These are phyloP conservation scores for Crenichthys baileyi DNA, from an alignment of 2,797 vertebrate species.

Conservation along the genomic window DNA sequence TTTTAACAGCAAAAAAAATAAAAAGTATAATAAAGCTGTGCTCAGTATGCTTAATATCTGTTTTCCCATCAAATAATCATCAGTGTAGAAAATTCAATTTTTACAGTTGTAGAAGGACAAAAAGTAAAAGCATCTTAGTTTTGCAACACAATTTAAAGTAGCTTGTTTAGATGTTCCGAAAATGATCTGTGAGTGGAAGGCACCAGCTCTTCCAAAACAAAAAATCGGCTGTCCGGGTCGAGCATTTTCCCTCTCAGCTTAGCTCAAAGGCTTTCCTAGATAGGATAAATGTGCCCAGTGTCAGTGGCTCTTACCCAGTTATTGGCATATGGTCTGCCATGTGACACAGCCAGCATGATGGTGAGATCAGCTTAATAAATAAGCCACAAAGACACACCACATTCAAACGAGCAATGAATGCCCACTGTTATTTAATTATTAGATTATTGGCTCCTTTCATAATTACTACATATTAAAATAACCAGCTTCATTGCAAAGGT, in stretches of 20 bases:
- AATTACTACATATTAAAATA: not conserved
- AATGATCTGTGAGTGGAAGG: not conserved
- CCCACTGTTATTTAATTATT: conserved; percentile 28
- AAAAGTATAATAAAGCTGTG: not conserved
- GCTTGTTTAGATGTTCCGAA: not conserved
- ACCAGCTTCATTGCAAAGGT: not conserved
- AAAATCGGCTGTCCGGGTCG: not conserved
- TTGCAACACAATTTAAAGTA: not conserved
- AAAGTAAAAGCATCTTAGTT: not conserved
- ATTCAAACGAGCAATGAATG: conserved; percentile 53
- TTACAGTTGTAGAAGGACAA: not conserved
- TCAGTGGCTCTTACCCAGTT: conserved; percentile 56
- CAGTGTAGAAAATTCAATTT: not conserved
- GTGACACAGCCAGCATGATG: conserved; percentile 70
- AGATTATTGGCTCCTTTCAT: conserved; percentile 18
- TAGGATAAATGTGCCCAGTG: conserved; percentile 43
- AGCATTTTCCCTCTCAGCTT: conserved; percentile 4
- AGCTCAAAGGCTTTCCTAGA: conserved; percentile 50
- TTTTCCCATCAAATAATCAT: not conserved
- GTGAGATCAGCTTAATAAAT: conserved; percentile 77
- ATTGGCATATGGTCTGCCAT: conserved; percentile 59
- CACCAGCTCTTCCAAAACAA: not conserved
- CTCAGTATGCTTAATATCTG: not conserved
- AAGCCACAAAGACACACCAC: conserved; percentile 62
- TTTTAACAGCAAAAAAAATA: not conserved